Conservation (phyloP, 2,888 invertebrate species). For the Ramazzottius varieornatus region DNA sequence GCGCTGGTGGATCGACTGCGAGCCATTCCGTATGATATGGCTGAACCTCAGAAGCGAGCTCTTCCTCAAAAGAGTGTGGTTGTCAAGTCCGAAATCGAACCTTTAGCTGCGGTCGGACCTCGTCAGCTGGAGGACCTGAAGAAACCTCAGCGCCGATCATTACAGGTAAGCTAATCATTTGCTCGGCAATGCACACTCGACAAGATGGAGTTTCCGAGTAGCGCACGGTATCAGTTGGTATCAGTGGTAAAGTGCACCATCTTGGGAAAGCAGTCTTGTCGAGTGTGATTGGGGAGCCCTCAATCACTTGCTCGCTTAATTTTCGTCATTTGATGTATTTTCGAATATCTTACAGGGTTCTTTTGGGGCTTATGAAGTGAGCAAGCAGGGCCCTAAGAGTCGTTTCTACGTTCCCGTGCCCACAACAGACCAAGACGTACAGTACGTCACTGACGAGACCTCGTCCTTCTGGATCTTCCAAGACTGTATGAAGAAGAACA, state of each 20-base stretch:
- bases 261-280: no score
- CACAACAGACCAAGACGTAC: background rate
- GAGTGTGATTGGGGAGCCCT: no score
- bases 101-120: background rate
- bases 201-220: no score
- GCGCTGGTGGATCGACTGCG: background rate
- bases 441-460: background rate
- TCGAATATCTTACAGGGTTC: no score
- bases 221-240: no score
- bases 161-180: background rate
- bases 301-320: no score
- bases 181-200: no score
- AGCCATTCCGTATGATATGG: background rate
- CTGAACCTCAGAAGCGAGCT: background rate
- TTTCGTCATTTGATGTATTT: no score
- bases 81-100: background rate
- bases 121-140: background rate
- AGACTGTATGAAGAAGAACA: background rate
- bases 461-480: background rate
- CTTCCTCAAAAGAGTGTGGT: background rate
- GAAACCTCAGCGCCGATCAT: background rate
- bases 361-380: background rate
- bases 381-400: background rate
- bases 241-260: no score
- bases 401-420: background rate